Evolutionary conservation across 2,797 vertebrate genomes (phyloP).

Genomic region (Halcyon badia): DNA sequence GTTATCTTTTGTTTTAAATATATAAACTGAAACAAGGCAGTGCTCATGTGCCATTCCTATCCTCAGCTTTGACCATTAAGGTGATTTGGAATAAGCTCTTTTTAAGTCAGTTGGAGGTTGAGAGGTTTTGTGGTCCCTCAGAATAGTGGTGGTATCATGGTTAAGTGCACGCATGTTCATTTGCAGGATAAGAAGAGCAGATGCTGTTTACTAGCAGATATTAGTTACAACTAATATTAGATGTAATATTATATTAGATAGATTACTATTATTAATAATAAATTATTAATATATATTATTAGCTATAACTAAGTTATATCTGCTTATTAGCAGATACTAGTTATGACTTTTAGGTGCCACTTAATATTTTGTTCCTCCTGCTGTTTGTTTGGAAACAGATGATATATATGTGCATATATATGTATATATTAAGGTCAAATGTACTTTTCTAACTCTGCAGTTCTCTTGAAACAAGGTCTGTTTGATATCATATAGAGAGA

Average conservation of each 20-base stretch:
- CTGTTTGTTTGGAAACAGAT: neutral
- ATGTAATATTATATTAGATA: no score
- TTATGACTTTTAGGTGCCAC: neutral
- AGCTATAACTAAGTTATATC: no score
- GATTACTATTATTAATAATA: no score
- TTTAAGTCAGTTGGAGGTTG: neutral
- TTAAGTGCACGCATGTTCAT: accelerated
- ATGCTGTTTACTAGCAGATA: neutral
- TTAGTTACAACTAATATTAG: neutral
- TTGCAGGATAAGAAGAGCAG: neutral
- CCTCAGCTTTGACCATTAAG: neutral
- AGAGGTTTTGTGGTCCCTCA: neutral
- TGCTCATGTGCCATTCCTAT: neutral
- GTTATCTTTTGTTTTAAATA: neutral
- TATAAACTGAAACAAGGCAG: neutral
- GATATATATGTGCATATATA: neutral
- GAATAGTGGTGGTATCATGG: accelerated
- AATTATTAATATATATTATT: no score
- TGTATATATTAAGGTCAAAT: neutral
- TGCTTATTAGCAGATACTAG: neutral
- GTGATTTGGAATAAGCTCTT: neutral
- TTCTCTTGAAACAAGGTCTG: neutral
- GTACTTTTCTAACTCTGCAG: neutral
- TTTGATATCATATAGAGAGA: neutral
- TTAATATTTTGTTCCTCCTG: neutral